Conservation (phyloP, 2,888 invertebrate species). For the Diadegma fenestrale region DNA sequence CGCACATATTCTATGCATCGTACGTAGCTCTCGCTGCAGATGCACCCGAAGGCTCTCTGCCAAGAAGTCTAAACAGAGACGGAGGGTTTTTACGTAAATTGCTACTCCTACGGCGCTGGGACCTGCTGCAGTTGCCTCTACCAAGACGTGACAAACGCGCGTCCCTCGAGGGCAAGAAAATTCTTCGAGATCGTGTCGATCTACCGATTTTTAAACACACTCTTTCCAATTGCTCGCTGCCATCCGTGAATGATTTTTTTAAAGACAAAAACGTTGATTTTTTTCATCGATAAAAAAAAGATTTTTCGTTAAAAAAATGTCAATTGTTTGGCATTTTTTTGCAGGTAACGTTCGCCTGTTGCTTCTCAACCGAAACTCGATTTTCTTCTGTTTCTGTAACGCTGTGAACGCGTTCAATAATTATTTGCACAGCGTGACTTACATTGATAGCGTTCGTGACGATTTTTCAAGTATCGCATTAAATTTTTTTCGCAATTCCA, state of each 20-base stretch:
- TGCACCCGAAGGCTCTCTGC: constrained; percentile 51
- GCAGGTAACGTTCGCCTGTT: too few species aligned
- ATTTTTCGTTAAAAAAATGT: background rate
- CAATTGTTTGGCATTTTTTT: background rate
- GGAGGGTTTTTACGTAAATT: constrained; percentile 37
- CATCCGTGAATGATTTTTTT: background rate
- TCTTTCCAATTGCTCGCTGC: background rate
- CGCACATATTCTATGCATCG: constrained; percentile 44
- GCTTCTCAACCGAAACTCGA: background rate
- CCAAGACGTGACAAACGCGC: constrained; percentile 27
- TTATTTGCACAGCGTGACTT: too few species aligned
- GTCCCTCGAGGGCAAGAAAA: constrained; percentile 30
- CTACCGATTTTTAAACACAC: constrained; percentile 20
- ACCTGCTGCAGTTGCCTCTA: constrained; percentile 14
- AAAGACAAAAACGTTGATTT: background rate
- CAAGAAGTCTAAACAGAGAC: constrained; percentile 50
- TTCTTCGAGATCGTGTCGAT: constrained; percentile 16
- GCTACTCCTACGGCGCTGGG: background rate
- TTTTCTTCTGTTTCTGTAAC: background rate
- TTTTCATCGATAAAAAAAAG: background rate
- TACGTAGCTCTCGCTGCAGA: constrained; percentile 45
- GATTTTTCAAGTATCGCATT: background rate
- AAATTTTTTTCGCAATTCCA: background rate
- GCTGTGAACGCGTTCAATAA: background rate
- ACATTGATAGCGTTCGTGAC: background rate